These are phyloP conservation scores for Plecotus auritus DNA, from an alignment of 2,113 vertebrate species.

Conservation along the genomic window DNA sequence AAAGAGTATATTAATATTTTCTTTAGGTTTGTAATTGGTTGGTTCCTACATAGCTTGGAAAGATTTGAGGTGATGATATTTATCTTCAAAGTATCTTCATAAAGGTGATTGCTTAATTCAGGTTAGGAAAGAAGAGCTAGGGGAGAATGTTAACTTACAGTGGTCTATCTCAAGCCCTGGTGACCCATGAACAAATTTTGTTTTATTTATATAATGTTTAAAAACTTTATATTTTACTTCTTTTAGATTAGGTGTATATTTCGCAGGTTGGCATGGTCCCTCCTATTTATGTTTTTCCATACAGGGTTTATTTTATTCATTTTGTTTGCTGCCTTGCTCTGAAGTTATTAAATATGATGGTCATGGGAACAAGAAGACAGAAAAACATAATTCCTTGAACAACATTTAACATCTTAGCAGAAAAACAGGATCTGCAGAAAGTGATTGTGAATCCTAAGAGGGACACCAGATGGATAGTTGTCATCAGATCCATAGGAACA, in stretches of 20 bases:
- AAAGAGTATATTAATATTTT: neutral
- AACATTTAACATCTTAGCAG: neutral
- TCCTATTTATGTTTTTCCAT: neutral
- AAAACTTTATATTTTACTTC: neutral
- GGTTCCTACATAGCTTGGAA: neutral
- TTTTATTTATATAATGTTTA: neutral
- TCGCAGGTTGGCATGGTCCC: neutral
- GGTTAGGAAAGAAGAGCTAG: neutral
- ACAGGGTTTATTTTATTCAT: neutral
- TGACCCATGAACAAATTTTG: neutral
- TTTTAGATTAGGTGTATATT: neutral
- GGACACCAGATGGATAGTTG: neutral
- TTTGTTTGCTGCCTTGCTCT: neutral
- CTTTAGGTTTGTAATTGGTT: neutral
- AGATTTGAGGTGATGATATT: conserved; percentile 25
- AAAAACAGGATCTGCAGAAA: neutral
- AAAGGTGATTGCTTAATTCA: conserved; percentile 33
- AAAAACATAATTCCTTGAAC: neutral
- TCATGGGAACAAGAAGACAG: neutral
- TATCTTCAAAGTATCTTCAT: conserved; percentile 23
- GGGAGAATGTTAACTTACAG: neutral
- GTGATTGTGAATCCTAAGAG: neutral
- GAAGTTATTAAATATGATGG: neutral
- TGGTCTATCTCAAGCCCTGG: neutral
- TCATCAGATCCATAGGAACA: neutral